A percentile compares a stretch with the other conserved stretches of the same genome.
phyloP scores from a whole-genome alignment of 2,113 vertebrate species.

The Eulacestoma nigropectus region DNA sequence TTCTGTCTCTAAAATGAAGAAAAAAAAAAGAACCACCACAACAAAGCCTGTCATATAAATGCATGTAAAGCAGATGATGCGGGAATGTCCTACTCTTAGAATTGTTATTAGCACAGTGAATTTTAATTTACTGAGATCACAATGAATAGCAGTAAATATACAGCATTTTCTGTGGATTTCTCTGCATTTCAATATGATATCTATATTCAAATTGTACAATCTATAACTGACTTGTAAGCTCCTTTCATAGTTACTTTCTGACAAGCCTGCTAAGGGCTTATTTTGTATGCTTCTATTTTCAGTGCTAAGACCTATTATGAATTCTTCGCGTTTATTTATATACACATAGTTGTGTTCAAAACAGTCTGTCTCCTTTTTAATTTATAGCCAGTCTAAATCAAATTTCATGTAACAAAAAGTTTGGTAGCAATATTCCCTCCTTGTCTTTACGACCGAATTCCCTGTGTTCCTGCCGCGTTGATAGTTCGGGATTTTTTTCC shows the following conservation, averaged over 20 bases:
- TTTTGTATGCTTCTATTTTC: neutral
- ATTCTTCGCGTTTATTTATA: constrained; percentile 3
- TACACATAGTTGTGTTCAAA: neutral
- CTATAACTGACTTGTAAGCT: neutral
- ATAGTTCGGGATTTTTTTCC: neutral
- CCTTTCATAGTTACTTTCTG: neutral
- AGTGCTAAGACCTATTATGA: neutral
- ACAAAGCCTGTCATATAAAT: constrained; percentile 36
- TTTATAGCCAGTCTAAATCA: neutral
- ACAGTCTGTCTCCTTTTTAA: constrained; percentile 30
- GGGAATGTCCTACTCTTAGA: neutral
- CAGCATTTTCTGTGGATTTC: neutral
- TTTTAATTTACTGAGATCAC: neutral
- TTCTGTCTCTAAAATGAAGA: neutral
- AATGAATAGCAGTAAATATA: neutral
- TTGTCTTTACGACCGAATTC: neutral
- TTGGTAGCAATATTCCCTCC: neutral
- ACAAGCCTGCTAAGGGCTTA: neutral
- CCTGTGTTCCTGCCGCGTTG: neutral
- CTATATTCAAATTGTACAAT: neutral
- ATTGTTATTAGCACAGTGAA: neutral
- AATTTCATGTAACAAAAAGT: neutral
- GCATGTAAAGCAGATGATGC: constrained; percentile 18
- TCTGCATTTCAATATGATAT: neutral
- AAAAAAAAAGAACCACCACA: neutral